Evolutionary conservation across 2,888 invertebrate species (phyloP), one percentile per base, ranked within the genome.

Genomic region (Resseliella maxima): DNA sequence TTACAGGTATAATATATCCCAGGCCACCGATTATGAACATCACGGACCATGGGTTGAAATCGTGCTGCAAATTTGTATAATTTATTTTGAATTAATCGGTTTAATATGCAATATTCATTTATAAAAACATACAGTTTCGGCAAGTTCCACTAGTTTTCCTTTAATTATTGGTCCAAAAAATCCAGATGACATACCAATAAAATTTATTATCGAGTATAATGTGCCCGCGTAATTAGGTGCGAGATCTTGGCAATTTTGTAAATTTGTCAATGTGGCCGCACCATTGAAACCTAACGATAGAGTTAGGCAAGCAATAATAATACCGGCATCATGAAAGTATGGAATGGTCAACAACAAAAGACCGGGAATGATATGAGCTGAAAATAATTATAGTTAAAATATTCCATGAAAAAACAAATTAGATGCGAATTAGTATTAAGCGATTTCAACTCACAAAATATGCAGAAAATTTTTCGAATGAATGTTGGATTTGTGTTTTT

Each of bases 201-300:
- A 94, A 89, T 95, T 96, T 86, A 95, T 94, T 0, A 95, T 93
- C 10, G 95, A 95, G 88, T 94, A 94, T 15, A 96, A 90, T 21
- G 94, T 94, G 72, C 95, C 95, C 0, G 94, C 95, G 89, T 93
- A 95, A 88, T 94, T 95, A 0, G 95, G 95, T 0, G 95, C 93
- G 86, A 96, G 90, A 90, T 95, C 95, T 92, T 96, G 94, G 85
- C 93, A 90, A 88, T 94, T 94, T 87, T 93, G 93, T 88, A 94
- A 90, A 89, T 94, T 94, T 1, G 94, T 93, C n/a, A 93, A 90
- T 0, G 93, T 93, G 0, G 94, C 93, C 0, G 94, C 93, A 0
- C 94, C 94, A 88, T 94, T 94, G 27, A 94, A 93, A 0, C 94
- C 95, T 90, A 95, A 91, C 0, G 95, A 94, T 88, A 94, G 91